These are phyloP conservation scores for Azemiops feae DNA, from an alignment of 2,113 vertebrate genomes.

Conservation along the genomic window DNA sequence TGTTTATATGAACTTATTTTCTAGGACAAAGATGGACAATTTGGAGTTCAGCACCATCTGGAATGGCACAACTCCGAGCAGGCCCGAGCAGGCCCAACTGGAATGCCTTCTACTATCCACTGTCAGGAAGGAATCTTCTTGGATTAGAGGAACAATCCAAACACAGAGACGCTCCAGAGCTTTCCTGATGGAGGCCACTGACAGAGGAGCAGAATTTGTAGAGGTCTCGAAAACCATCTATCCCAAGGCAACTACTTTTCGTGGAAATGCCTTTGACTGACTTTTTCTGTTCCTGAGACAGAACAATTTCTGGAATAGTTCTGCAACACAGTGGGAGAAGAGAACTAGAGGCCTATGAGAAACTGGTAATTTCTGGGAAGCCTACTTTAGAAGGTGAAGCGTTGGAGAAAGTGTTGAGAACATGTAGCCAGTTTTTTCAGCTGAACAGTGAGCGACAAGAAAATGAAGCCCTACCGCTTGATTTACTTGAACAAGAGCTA, in stretches of 20 bases:
- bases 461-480: not conserved
- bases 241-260: not conserved
- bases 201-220: constrained; percentile 12
- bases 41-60: not conserved
- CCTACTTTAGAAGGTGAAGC: constrained; percentile 39
- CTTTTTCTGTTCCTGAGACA: constrained; percentile 47
- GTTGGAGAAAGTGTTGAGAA: constrained; percentile 14
- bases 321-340: constrained; percentile 32
- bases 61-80: not conserved
- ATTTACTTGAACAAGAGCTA: constrained; percentile 39
- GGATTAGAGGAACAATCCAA: not conserved
- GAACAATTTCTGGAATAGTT: constrained; percentile 44
- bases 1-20: constrained; percentile 55
- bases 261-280: constrained; percentile 47
- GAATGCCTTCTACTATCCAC: not conserved
- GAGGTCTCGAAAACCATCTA: constrained; percentile 8
- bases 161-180: not conserved
- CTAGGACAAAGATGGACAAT: not conserved
- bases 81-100: not conserved
- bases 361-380: constrained; percentile 46
- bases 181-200: not conserved
- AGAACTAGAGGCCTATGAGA: constrained; percentile 50
- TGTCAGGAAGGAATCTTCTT: not conserved
- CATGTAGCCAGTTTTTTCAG: fast-evolving
- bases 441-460: fast-evolving